phyloP scores from a whole-genome alignment of 2,113 vertebrate genomes.

The Indicator indicator region DNA sequence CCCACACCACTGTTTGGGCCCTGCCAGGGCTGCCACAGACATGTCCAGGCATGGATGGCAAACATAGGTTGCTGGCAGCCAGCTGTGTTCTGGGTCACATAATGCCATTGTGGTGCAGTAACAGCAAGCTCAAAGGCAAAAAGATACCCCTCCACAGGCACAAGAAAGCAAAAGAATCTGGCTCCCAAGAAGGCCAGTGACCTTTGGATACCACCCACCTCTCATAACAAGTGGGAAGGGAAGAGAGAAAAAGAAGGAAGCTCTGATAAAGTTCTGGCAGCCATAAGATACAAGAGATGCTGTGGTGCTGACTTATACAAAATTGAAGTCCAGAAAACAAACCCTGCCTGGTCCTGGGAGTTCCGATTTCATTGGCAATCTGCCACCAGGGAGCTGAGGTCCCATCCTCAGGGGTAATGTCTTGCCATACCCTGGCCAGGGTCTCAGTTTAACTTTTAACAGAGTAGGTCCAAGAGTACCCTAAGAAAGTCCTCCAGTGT shows the following conservation, averaged over 20 bases:
- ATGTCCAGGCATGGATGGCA: neutral
- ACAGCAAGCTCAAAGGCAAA: neutral
- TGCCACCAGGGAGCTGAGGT: neutral
- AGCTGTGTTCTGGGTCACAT: neutral
- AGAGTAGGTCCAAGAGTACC: neutral
- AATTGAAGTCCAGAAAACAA: neutral
- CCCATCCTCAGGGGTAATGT: neutral
- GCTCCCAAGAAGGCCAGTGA: neutral
- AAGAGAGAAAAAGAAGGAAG: neutral
- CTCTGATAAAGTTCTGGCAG: neutral
- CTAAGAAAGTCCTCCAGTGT: neutral
- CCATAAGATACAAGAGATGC: accelerated
- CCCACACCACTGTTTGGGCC: neutral
- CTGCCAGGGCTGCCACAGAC: neutral
- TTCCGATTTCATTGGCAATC: neutral
- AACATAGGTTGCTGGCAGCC: neutral
- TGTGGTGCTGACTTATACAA: neutral
- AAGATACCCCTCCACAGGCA: neutral
- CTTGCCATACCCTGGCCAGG: neutral
- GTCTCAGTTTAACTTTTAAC: neutral
- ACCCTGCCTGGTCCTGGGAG: neutral
- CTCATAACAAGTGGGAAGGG: neutral
- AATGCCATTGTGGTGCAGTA: accelerated
- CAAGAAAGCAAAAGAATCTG: neutral
- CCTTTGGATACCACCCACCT: neutral